Evolutionary conservation across 2,113 vertebrate species (phyloP).

Genomic region (Procapra przewalskii): DNA sequence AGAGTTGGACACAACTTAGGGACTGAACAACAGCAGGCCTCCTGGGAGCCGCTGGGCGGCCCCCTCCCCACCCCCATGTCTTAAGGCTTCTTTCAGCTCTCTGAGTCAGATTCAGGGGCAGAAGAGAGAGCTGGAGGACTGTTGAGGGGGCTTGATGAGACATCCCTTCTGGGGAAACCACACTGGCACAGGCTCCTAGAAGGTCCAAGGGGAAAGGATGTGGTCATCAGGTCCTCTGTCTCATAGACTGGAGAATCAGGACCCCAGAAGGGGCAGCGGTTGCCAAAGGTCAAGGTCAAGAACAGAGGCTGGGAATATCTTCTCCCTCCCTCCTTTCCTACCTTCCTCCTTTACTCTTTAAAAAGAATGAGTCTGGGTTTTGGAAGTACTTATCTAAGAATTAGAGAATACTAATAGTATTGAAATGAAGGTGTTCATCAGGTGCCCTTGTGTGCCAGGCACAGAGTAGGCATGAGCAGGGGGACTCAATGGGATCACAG

Average conservation of each 20-base stretch:
- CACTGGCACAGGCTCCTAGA: background rate
- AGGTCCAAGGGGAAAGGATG: background rate
- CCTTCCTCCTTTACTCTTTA: background rate
- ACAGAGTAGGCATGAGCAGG: too few species aligned
- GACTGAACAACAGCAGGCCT: background rate
- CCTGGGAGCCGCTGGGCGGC: background rate
- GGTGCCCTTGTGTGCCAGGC: background rate
- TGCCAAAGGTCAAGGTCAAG: background rate
- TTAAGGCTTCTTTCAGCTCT: background rate
- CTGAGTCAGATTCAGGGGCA: background rate
- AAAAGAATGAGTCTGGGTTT: background rate
- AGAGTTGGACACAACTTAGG: background rate
- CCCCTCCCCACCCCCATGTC: rapidly evolving
- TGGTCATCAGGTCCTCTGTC: background rate
- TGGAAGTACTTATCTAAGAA: background rate
- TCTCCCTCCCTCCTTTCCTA: background rate
- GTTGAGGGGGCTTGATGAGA: background rate
- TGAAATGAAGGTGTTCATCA: background rate
- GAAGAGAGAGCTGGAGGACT: background rate
- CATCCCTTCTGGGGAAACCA: rapidly evolving
- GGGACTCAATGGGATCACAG: background rate
- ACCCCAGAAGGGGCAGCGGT: background rate
- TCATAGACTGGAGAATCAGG: background rate
- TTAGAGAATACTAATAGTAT: background rate
- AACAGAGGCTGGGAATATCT: background rate